Evolutionary conservation across 2,113 vertebrate species (phyloP).

Genomic region (Bothrops jararaca): DNA sequence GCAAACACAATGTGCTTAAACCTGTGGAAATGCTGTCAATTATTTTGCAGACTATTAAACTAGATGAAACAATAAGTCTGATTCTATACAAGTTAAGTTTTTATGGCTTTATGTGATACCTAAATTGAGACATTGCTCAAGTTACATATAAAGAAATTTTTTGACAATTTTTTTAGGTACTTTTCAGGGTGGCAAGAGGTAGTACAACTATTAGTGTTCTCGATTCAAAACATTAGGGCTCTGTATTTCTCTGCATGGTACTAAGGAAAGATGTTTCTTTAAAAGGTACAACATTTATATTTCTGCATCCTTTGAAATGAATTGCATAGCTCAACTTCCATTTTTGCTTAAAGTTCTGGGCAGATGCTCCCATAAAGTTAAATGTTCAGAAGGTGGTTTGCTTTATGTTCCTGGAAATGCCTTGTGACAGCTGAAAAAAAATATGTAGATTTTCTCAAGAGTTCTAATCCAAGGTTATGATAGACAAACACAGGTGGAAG

Average conservation of each 20-base stretch:
- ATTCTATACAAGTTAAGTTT: not conserved
- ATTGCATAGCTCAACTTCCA: not conserved
- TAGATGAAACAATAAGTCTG: not conserved
- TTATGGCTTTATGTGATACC: not conserved
- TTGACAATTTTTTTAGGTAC: not conserved
- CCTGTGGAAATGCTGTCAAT: not conserved
- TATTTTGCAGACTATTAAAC: not conserved
- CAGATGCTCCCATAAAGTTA: not conserved
- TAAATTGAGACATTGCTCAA: not conserved
- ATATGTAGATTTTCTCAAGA: constrained; percentile 45
- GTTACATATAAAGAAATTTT: not conserved
- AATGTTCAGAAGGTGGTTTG: not conserved
- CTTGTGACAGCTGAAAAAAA: constrained; percentile 42
- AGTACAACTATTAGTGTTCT: not conserved
- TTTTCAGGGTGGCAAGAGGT: not conserved
- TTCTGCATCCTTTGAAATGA: not conserved
- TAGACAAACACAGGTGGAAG: constrained; percentile 10
- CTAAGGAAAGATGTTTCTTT: not conserved
- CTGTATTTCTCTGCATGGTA: not conserved
- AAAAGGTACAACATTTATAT: not conserved
- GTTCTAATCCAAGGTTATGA: not conserved
- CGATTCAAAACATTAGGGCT: not conserved
- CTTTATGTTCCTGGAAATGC: not conserved
- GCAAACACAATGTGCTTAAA: not conserved
- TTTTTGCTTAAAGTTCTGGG: not conserved